These are phyloP conservation scores for Poecilia gillii DNA, from an alignment of 2,797 vertebrate species.

Conservation along the genomic window DNA sequence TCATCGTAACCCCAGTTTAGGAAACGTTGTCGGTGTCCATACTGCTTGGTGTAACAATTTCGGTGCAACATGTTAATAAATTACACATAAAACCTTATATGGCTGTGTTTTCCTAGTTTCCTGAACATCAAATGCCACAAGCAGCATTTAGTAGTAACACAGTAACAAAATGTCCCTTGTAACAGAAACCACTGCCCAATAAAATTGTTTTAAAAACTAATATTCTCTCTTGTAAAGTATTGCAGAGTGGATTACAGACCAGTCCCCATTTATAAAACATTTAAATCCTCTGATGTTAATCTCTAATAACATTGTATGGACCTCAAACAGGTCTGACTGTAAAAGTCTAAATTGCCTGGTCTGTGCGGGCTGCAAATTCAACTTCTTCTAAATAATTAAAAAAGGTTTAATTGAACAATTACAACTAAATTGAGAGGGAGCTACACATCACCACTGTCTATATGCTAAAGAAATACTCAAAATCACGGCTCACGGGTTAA, in stretches of 20 bases:
- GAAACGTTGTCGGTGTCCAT: slow-evolving; percentile 4
- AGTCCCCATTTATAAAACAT: slow-evolving; percentile 5
- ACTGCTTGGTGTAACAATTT: slow-evolving; percentile 1
- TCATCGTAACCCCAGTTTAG: not conserved
- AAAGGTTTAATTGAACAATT: slow-evolving; percentile 2
- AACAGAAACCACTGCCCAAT: not conserved
- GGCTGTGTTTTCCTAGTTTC: slow-evolving; percentile 3
- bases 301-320: slow-evolving; percentile 13
- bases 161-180: not conserved
- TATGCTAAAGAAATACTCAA: slow-evolving; percentile 2
- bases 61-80: not conserved
- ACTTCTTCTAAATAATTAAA: slow-evolving; percentile 15
- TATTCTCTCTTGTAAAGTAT: not conserved
- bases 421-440: not conserved
- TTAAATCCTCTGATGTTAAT: not conserved
- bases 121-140: slow-evolving; percentile 16
- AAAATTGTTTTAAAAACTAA: not conserved
- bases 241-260: not conserved
- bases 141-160: slow-evolving; percentile 10
- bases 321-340: slow-evolving; percentile 5
- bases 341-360: slow-evolving; percentile 19
- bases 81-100: slow-evolving; percentile 2
- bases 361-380: not conserved
- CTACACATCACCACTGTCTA: not conserved
- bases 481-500: slow-evolving; percentile 20